Evolutionary conservation across 2,888 invertebrate genomes (phyloP), one percentile per base, ranked within the genome.

Genomic region (Sisyra nigra): DNA sequence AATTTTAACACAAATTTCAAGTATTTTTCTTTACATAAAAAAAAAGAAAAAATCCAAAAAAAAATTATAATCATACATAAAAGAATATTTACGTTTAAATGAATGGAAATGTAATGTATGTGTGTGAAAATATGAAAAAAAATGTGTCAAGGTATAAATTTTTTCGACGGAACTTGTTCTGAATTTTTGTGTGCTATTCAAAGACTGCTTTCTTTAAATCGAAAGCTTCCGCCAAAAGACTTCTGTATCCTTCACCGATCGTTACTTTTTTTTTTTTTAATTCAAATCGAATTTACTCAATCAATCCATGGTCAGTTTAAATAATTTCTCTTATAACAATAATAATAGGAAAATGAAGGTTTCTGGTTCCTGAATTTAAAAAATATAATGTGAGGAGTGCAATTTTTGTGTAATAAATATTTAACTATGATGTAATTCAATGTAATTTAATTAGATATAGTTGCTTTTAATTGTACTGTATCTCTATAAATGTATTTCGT

Each of bases 361-460:
- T 37, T 37, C 37, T 37, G 37, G 37, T 37, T 37, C 37, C 37
- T 37, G 37, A 37, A 11, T 37, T 17, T 9, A 17, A 15, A 15
- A 17, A n/a, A 11, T 6, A 19, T 19, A 18, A 37, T 37, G 17
- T 37, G n/a, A 37, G 17, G 37, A 37, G 37, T 37, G 9, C 11
- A 19, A 37, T 17, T 37, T 11, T 19, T 37, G 37, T 37, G 19
- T 19, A 37, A 17, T 33, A 33, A 33, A n/a, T 37, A 37, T 37
- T 37, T 37, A 19, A 37, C 3, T 37, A 19, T 37, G 19, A 15
- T 35, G 24, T 24, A 24, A 35, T 15, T 35, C 13, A 34, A 34
- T 15, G 17, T 8, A 35, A 35, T 15, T 4, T 15, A 19, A 37
- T 18, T 37, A 37, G 37, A 17, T 37, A 37, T 37, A 37, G 37